Percentiles rank a stretch among this genome's conserved stretches.
Evolutionary conservation across 2,797 vertebrate genomes (phyloP).

Genomic region (Podarcis lilfordi): DNA sequence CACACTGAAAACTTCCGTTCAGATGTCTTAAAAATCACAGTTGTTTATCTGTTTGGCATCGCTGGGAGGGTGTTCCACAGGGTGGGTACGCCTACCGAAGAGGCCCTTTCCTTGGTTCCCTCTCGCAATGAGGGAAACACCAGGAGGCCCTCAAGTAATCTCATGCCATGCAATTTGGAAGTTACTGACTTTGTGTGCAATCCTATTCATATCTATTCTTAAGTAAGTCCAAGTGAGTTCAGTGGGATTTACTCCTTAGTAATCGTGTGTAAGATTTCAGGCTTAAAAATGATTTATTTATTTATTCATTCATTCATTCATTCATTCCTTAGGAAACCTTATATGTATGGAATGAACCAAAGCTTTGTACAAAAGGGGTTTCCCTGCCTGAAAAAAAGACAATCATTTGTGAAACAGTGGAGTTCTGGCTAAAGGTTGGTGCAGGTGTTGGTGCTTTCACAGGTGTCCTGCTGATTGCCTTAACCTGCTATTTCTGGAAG

Average conservation of each 20-base stretch:
- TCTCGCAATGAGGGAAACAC: no score
- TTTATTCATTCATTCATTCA: not conserved
- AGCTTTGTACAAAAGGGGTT: slow-evolving; percentile 89
- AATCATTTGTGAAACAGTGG: slow-evolving; percentile 87
- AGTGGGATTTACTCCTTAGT: not conserved
- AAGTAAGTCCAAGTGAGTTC: not conserved
- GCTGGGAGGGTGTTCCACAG: no score
- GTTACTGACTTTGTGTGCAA: not conserved
- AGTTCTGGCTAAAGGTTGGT: slow-evolving; percentile 92
- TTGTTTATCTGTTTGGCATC: no score
- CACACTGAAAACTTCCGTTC: no score
- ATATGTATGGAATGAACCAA: slow-evolving; percentile 94
- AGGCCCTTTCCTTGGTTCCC: no score
- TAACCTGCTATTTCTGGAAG: slow-evolving; percentile 99
- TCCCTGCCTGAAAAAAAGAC: slow-evolving; percentile 87
- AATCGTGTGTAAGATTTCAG: not conserved
- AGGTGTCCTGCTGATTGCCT: slow-evolving; percentile 88
- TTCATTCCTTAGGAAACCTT: slow-evolving; percentile 84
- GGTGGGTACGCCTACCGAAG: no score
- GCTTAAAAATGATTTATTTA: not conserved
- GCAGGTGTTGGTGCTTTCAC: slow-evolving; percentile 87
- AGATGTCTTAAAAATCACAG: no score
- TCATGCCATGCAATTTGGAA: not conserved
- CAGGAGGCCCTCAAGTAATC: not conserved
- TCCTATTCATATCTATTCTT: not conserved